phyloP scores from a whole-genome alignment of 2,888 invertebrate species.

The Meandrusa payeni region DNA sequence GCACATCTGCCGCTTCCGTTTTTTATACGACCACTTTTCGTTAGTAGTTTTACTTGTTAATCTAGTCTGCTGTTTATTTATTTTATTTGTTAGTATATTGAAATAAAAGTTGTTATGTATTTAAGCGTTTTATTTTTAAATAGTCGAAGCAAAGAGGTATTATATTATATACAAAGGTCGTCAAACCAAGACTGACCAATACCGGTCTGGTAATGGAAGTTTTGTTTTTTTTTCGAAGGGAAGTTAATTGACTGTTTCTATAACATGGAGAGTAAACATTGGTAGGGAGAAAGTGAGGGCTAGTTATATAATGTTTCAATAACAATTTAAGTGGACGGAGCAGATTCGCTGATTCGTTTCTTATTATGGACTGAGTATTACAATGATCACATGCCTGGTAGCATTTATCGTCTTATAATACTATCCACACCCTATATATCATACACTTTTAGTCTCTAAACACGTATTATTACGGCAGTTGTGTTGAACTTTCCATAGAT shows the following conservation, averaged over 20 bases:
- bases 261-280: neutral
- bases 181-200: slow-evolving; percentile 18
- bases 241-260: slow-evolving; percentile 30
- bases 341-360: slow-evolving; percentile 50
- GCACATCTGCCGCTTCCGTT: slow-evolving; percentile 15
- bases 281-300: slow-evolving; percentile 16
- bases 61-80: slow-evolving; percentile 13
- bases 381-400: slow-evolving; percentile 35
- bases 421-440: slow-evolving; percentile 7
- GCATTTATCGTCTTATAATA: slow-evolving; percentile 24
- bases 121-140: slow-evolving; percentile 37
- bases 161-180: slow-evolving; percentile 54
- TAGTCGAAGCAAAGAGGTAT: slow-evolving; percentile 49
- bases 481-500: slow-evolving; percentile 4
- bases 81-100: slow-evolving; percentile 25
- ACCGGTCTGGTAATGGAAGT: slow-evolving; percentile 2
- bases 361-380: slow-evolving; percentile 34
- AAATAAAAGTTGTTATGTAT: slow-evolving; percentile 31
- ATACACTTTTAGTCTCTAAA: slow-evolving; percentile 8
- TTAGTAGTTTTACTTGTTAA: slow-evolving; percentile 10
- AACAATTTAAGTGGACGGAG: slow-evolving; percentile 66
- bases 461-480: slow-evolving; percentile 3
- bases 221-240: neutral
- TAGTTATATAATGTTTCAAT: slow-evolving; percentile 30
- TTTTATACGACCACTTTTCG: slow-evolving; percentile 15